Conservation (phyloP, 2,888 invertebrate genomes). For the Pocota personata region DNA sequence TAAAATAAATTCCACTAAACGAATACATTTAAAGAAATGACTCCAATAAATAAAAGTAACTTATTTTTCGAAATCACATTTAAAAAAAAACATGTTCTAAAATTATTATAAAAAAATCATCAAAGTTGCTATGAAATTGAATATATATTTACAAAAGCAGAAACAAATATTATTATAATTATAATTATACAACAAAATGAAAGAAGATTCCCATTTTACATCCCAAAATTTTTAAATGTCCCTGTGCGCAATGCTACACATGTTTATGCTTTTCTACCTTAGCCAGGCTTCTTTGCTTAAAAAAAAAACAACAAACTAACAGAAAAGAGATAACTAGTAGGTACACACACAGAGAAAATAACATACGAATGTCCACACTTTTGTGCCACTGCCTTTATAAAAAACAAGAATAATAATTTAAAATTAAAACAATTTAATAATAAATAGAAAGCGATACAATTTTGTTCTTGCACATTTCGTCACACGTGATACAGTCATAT, state of each 20-base stretch:
- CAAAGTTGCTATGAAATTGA: constrained; percentile 44
- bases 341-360: not conserved
- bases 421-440: not conserved
- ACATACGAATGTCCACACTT: constrained; percentile 47
- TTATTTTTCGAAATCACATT: constrained; percentile 61
- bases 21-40: not conserved
- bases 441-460: not conserved
- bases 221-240: not conserved
- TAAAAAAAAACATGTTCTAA: constrained; percentile 34
- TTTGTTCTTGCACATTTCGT: constrained; percentile 42
- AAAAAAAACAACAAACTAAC: not conserved
- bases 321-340: not conserved
- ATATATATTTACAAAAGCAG: constrained; percentile 28
- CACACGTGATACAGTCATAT: constrained; percentile 21
- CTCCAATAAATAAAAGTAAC: constrained; percentile 27
- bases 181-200: not conserved
- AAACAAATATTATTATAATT: not conserved
- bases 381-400: constrained; percentile 63
- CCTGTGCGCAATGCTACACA: constrained; percentile 2
- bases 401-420: constrained; percentile 6
- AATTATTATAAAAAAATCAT: constrained; percentile 16
- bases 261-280: constrained; percentile 3
- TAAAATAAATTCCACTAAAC: constrained; percentile 7
- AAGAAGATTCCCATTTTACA: not conserved
- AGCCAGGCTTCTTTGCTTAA: constrained; percentile 15